phyloP scores from a whole-genome alignment of 2,797 vertebrate genomes.

The Sebastes dallii region DNA sequence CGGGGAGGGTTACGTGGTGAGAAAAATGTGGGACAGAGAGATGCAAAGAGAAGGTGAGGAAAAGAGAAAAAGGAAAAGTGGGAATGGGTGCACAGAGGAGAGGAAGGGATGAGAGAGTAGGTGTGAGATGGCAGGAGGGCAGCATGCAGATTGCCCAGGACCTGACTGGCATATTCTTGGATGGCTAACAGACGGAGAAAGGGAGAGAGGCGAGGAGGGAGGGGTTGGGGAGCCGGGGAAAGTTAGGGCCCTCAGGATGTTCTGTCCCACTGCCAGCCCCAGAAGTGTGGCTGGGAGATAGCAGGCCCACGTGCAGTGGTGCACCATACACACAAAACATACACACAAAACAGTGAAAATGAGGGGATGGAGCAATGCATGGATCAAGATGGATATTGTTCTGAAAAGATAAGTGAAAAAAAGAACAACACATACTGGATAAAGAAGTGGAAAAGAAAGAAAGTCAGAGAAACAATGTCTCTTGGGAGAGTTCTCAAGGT shows the following conservation, averaged over 20 bases:
- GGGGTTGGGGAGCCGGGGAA: conserved; percentile 65
- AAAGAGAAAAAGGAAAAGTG: conserved; percentile 10
- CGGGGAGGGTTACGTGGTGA: background rate
- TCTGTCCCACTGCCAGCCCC: conserved; percentile 79
- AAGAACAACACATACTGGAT: background rate
- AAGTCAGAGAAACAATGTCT: background rate
- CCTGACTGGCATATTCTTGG: conserved; percentile 82
- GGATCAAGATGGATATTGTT: conserved; percentile 34
- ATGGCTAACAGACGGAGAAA: conserved; percentile 70
- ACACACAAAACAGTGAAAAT: conserved; percentile 42
- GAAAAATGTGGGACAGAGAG: conserved; percentile 50
- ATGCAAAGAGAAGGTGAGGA: conserved; percentile 44
- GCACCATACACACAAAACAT: conserved; percentile 46
- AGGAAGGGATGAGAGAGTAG: conserved; percentile 48
- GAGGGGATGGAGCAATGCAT: conserved; percentile 24
- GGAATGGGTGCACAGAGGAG: conserved; percentile 18
- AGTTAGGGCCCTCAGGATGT: conserved; percentile 78
- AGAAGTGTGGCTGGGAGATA: conserved; percentile 83
- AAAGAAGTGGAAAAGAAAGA: background rate
- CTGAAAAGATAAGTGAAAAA: background rate
- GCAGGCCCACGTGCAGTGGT: conserved; percentile 72
- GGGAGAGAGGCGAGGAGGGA: conserved; percentile 39
- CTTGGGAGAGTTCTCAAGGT: conserved; percentile 23
- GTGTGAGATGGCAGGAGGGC: conserved; percentile 72
- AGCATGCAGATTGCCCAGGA: conserved; percentile 76